Evolutionary conservation across 2,888 invertebrate genomes (phyloP).

Genomic region (Leucoptera coffeella): DNA sequence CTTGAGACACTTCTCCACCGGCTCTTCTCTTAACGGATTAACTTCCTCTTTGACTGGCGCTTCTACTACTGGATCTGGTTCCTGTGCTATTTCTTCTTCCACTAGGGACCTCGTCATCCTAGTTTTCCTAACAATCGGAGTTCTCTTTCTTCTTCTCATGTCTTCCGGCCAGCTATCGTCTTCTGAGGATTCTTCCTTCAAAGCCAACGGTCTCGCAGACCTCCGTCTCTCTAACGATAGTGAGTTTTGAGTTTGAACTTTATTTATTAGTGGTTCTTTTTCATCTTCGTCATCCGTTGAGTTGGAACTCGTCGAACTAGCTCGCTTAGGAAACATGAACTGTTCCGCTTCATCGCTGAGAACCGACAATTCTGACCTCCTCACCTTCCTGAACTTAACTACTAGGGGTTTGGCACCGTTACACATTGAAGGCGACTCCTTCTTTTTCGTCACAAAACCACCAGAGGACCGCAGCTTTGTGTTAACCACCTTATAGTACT

Average conservation of each 20-base stretch:
- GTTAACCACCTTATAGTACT: conserved; percentile 66
- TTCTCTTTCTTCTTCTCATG: conserved; percentile 19
- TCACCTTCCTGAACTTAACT: conserved; percentile 68
- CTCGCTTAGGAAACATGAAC: conserved; percentile 74
- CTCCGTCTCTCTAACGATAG: conserved; percentile 19
- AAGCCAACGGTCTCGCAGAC: conserved; percentile 28
- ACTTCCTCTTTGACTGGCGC: conserved; percentile 8
- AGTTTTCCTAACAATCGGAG: conserved; percentile 14
- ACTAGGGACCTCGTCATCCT: no score
- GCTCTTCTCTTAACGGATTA: conserved; percentile 22
- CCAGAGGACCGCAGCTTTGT: conserved; percentile 61
- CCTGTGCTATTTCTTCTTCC: background rate
- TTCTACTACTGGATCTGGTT: conserved; percentile 6
- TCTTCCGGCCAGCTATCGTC: conserved; percentile 40
- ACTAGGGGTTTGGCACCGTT: conserved; percentile 55
- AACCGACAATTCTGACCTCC: conserved; percentile 66
- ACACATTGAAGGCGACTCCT: conserved; percentile 40
- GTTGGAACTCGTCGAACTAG: conserved; percentile 48
- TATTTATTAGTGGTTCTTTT: conserved; percentile 27
- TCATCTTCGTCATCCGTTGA: conserved; percentile 57
- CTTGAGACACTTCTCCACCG: conserved; percentile 27
- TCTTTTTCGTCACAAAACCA: conserved; percentile 22
- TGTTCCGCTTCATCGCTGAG: conserved; percentile 82
- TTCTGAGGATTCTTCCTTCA: conserved; percentile 41
- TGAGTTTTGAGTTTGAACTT: conserved; percentile 22